Conservation (phyloP, 2,888 invertebrate genomes). For the Nemotelus pantherinus region DNA sequence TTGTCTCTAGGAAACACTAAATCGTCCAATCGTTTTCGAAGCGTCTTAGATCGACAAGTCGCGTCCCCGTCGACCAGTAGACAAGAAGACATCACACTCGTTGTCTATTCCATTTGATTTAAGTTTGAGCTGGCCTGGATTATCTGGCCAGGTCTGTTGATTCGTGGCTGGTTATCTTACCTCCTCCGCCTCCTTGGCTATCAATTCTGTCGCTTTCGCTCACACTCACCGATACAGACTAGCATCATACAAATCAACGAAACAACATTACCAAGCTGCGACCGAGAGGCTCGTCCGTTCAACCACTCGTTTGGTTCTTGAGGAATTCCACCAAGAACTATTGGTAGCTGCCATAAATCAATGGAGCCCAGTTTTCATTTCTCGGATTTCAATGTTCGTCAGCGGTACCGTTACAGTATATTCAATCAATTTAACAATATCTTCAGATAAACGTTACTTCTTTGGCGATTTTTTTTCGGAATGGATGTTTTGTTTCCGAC, state of each 20-base stretch:
- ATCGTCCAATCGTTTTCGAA: conserved; percentile 34
- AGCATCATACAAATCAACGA: too few relatives aligned
- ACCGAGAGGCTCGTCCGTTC: conserved; percentile 17
- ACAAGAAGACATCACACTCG: neutral
- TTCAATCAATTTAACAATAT: conserved; percentile 51
- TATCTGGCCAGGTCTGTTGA: neutral
- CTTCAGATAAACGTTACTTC: conserved; percentile 31
- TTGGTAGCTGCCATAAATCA: conserved; percentile 45
- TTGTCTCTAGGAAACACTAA: conserved; percentile 46
- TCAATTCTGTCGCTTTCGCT: too few relatives aligned
- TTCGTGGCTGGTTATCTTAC: neutral
- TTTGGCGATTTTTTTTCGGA: neutral
- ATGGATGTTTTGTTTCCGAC: conserved; percentile 33
- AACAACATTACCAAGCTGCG: neutral
- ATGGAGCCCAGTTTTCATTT: conserved; percentile 37
- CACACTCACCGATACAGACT: too few relatives aligned
- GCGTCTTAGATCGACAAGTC: conserved; percentile 27
- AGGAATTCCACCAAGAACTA: conserved; percentile 38
- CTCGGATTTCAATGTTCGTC: conserved; percentile 35
- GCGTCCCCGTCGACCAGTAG: neutral
- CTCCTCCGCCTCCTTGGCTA: too few relatives aligned
- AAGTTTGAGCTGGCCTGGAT: neutral
- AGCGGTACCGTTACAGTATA: conserved; percentile 48
- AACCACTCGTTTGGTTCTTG: neutral
- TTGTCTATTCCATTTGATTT: neutral